Conservation (phyloP, 2,888 invertebrate species). For the Tholera decimalis region DNA sequence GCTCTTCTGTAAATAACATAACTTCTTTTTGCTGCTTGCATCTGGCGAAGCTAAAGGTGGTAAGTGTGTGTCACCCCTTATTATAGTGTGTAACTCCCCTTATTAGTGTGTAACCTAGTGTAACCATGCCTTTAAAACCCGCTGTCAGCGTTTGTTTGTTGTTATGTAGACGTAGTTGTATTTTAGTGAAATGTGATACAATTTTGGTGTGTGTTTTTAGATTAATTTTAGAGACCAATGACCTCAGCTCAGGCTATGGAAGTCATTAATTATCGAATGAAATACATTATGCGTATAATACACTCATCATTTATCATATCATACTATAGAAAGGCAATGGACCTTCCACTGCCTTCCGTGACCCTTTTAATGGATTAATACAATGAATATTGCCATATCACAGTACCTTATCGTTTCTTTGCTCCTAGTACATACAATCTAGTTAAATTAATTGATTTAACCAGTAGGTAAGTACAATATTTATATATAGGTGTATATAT, state of each 20-base stretch:
- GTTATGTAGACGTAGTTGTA: neutral
- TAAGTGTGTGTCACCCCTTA: slow-evolving; percentile 77
- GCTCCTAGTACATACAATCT: slow-evolving; percentile 7
- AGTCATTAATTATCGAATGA: slow-evolving; percentile 3
- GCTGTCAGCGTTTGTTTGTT: slow-evolving; percentile 32
- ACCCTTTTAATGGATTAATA: slow-evolving; percentile 15
- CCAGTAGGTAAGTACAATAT: neutral
- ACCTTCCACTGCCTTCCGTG: neutral
- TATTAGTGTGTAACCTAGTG: slow-evolving; percentile 1
- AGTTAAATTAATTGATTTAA: neutral
- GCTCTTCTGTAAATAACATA: slow-evolving; percentile 86
- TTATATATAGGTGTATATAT: too few species aligned
- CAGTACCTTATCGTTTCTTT: neutral
- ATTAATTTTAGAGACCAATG: neutral
- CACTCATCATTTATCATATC: slow-evolving; percentile 21
- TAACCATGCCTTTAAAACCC: slow-evolving; percentile 26
- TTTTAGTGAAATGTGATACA: neutral
- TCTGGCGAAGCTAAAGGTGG: slow-evolving; percentile 88
- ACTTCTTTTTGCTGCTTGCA: slow-evolving; percentile 88
- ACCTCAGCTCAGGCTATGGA: neutral
- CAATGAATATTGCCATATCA: neutral
- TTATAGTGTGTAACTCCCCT: slow-evolving; percentile 35
- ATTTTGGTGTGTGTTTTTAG: neutral
- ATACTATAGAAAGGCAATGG: neutral
- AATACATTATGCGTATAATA: slow-evolving; percentile 32